phyloP scores from a whole-genome alignment of 2,888 invertebrate genomes.

The Baronia brevicornis region DNA sequence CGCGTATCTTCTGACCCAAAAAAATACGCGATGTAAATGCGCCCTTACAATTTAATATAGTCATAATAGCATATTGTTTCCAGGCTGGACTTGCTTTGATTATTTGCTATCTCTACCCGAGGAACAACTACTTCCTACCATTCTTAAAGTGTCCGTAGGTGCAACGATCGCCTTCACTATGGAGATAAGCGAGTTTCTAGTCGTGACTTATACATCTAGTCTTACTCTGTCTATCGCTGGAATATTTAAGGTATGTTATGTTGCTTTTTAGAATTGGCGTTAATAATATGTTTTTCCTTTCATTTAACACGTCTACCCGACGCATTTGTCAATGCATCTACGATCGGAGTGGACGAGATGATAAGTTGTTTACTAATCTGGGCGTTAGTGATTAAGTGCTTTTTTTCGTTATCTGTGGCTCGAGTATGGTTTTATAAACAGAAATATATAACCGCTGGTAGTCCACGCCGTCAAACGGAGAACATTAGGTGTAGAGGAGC shows the following conservation, averaged over 20 bases:
- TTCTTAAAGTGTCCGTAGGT: constrained; percentile 81
- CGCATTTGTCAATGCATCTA: too few relatives aligned
- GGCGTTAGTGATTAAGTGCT: too few relatives aligned
- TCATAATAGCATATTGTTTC: constrained; percentile 21
- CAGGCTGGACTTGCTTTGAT: constrained; percentile 55
- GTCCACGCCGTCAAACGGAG: too few relatives aligned
- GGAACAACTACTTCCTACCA: constrained; percentile 55
- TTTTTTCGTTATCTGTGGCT: neutral
- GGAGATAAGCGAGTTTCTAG: constrained; percentile 96
- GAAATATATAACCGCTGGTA: too few relatives aligned
- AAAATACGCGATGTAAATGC: too few relatives aligned
- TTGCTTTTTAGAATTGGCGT: neutral
- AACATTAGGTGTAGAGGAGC: too few relatives aligned
- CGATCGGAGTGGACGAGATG: too few relatives aligned
- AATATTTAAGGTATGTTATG: constrained; percentile 89
- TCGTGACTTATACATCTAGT: constrained; percentile 95
- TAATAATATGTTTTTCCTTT: neutral
- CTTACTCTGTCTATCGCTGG: constrained; percentile 96
- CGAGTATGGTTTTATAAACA: too few relatives aligned
- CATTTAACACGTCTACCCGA: neutral
- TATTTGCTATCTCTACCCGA: constrained; percentile 36
- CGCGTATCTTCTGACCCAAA: too few relatives aligned
- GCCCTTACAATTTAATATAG: neutral
- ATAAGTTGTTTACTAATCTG: too few relatives aligned
- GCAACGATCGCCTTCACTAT: constrained; percentile 93